These are phyloP conservation scores for Pseudochaenichthys georgianus DNA, from an alignment of 2,797 vertebrate genomes.

Conservation along the genomic window DNA sequence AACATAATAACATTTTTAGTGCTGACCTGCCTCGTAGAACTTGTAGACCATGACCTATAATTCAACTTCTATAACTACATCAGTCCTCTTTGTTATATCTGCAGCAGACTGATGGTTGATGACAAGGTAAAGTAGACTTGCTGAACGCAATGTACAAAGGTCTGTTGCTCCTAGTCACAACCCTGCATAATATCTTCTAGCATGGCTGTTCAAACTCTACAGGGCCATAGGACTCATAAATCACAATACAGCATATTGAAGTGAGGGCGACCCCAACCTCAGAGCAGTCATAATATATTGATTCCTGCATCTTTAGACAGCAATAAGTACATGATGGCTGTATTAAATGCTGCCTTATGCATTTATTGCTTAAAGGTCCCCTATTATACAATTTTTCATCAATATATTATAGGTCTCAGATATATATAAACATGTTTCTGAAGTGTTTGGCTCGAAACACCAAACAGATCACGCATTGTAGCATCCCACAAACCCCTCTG, in stretches of 20 bases:
- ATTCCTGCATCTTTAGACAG: slow-evolving; percentile 23
- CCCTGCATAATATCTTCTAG: slow-evolving; percentile 37
- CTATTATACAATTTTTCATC: too few species aligned
- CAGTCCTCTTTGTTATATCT: background rate
- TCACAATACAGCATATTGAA: slow-evolving; percentile 39
- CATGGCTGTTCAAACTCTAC: slow-evolving; percentile 35
- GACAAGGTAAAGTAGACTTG: background rate
- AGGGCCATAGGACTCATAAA: slow-evolving; percentile 47
- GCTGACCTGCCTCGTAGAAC: background rate
- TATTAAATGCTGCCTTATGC: slow-evolving; percentile 1
- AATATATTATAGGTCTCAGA: too few species aligned
- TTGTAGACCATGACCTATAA: background rate
- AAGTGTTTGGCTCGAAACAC: too few species aligned
- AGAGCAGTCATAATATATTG: slow-evolving; percentile 10
- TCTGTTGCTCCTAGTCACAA: slow-evolving; percentile 22
- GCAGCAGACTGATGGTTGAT: background rate
- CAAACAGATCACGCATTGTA: too few species aligned
- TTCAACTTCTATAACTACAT: background rate
- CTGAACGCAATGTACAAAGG: background rate
- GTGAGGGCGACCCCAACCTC: slow-evolving; percentile 53
- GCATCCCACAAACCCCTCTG: too few species aligned
- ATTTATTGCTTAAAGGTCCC: slow-evolving; percentile 4
- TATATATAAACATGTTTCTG: too few species aligned
- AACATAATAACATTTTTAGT: background rate
- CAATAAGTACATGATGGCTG: slow-evolving; percentile 24